These are phyloP conservation scores for Ormyrus labotus DNA, from an alignment of 2,888 invertebrate species.

Conservation along the genomic window DNA sequence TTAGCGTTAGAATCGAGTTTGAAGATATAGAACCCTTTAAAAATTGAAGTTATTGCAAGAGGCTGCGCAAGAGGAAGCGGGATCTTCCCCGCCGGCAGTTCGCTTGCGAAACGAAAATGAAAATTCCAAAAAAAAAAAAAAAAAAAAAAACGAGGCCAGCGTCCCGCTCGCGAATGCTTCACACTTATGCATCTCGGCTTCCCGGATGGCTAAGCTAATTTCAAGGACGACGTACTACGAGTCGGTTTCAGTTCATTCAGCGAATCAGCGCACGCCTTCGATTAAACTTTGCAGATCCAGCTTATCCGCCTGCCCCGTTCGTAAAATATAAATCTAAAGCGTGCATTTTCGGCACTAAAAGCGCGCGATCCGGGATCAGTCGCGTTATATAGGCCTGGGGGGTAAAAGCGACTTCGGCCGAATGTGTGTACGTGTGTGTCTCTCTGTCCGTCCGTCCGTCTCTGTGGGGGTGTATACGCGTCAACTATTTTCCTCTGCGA, in stretches of 20 bases:
- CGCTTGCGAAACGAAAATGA: neutral
- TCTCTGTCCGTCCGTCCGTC: neutral
- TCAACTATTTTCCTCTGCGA: neutral
- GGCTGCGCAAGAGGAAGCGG: no score
- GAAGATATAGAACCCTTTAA: no score
- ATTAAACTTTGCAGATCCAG: neutral
- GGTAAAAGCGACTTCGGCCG: neutral
- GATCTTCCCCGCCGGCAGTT: neutral
- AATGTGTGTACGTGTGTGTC: neutral
- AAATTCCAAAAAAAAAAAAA: conserved; percentile 6
- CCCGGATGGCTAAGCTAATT: neutral
- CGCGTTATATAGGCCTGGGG: neutral
- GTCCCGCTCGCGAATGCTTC: conserved; percentile 7
- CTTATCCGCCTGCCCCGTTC: no score
- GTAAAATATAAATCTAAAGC: neutral
- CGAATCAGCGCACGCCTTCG: conserved; percentile 32
- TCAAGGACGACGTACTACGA: conserved; percentile 17
- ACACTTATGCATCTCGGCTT: conserved; percentile 1
- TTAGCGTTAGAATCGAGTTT: no score
- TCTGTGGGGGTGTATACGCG: neutral
- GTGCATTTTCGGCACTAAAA: neutral
- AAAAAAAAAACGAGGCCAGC: conserved; percentile 38
- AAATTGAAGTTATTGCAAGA: no score
- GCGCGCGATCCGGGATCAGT: neutral
- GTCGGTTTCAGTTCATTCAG: conserved; percentile 16